Evolutionary conservation across 2,888 invertebrate species (phyloP).

Genomic region (Philereme transversata): DNA sequence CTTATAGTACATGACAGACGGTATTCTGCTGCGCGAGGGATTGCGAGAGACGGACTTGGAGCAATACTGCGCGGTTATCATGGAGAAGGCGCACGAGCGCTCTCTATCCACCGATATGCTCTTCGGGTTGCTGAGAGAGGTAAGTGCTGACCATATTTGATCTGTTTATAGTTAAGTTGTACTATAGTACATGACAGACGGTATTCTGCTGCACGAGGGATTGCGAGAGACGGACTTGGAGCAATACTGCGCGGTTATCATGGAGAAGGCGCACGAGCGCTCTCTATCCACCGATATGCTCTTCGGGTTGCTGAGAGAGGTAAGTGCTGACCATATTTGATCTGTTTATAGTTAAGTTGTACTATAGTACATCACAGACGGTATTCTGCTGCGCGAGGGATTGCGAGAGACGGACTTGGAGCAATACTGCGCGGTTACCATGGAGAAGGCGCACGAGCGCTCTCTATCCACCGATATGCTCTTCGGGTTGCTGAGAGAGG

Average conservation of each 20-base stretch:
- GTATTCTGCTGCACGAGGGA: too few relatives aligned
- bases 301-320: too few relatives aligned
- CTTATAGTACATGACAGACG: too few relatives aligned
- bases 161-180: too few relatives aligned
- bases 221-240: neutral
- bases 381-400: too few relatives aligned
- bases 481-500: too few relatives aligned
- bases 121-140: too few relatives aligned
- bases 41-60: neutral
- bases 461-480: neutral
- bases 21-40: too few relatives aligned
- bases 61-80: neutral
- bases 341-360: too few relatives aligned
- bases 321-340: too few relatives aligned
- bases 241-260: neutral
- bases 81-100: neutral
- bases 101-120: neutral
- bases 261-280: neutral
- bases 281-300: neutral
- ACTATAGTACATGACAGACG: conserved; percentile 83
- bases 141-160: too few relatives aligned
- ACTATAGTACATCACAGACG: too few relatives aligned
- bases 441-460: neutral
- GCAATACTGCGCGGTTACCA: neutral
- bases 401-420: neutral